Conservation (phyloP, 2,797 vertebrate genomes). For the Sebastes ruberrimus region DNA sequence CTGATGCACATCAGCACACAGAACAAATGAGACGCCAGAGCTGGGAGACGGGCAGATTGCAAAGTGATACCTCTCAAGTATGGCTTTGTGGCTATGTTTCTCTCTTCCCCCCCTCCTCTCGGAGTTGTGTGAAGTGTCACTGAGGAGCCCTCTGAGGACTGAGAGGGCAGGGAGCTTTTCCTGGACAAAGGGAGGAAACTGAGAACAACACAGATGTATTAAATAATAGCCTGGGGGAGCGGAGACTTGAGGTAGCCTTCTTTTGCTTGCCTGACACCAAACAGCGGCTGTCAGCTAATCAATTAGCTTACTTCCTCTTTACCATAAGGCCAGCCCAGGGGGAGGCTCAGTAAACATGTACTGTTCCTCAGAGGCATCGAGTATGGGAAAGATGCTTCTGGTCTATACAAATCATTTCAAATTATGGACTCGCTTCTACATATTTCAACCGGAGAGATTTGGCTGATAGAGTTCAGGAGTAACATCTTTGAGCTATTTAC, state of each 20-base stretch:
- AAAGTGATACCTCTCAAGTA: slow-evolving; percentile 85
- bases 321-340: slow-evolving; percentile 39
- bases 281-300: slow-evolving; percentile 67
- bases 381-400: slow-evolving; percentile 21
- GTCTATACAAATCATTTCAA: slow-evolving; percentile 35
- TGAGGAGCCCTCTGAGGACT: slow-evolving; percentile 69
- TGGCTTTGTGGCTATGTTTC: slow-evolving; percentile 76
- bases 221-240: slow-evolving; percentile 69
- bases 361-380: slow-evolving; percentile 25
- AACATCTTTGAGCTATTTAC: slow-evolving; percentile 6
- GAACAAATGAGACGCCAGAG: slow-evolving; percentile 84
- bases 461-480: neutral
- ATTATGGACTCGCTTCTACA: slow-evolving; percentile 17
- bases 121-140: slow-evolving; percentile 77
- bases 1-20: slow-evolving; percentile 84
- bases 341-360: slow-evolving; percentile 35
- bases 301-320: slow-evolving; percentile 71
- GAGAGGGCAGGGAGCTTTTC: slow-evolving; percentile 72
- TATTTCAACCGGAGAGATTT: slow-evolving; percentile 14
- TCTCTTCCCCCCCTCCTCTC: slow-evolving; percentile 30
- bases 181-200: slow-evolving; percentile 73
- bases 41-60: slow-evolving; percentile 76
- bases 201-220: slow-evolving; percentile 73
- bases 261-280: slow-evolving; percentile 62
- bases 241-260: slow-evolving; percentile 42